These are phyloP conservation scores for Cheumatopsyche charites DNA, from an alignment of 1,140 invertebrate genomes.

Conservation along the genomic window DNA sequence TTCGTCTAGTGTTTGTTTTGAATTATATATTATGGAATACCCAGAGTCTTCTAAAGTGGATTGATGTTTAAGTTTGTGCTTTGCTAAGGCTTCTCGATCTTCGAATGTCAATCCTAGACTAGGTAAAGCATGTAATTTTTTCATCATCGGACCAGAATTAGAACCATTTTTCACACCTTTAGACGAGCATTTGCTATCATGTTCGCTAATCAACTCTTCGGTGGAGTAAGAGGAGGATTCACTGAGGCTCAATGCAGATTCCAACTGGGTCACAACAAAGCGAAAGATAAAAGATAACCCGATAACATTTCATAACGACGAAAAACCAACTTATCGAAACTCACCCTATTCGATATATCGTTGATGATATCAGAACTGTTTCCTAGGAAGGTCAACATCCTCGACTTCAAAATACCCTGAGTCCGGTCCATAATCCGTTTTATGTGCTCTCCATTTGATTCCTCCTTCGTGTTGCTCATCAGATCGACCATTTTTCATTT, in stretches of 20 bases:
- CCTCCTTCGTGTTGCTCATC: constrained; percentile 41
- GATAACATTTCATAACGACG: neutral
- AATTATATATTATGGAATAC: constrained; percentile 35
- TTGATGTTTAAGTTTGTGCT: constrained; percentile 57
- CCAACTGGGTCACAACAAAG: constrained; percentile 44
- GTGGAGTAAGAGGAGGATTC: constrained; percentile 44
- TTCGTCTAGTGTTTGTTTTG: no score
- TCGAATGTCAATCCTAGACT: constrained; percentile 55
- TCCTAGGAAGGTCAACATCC: constrained; percentile 57
- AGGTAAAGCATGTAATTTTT: constrained; percentile 46
- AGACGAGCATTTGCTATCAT: constrained; percentile 17
- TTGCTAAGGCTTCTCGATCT: constrained; percentile 58
- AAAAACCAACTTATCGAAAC: constrained; percentile 1
- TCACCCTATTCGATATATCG: constrained; percentile 58
- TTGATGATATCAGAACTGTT: constrained; percentile 58
- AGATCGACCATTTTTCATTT: constrained; percentile 44
- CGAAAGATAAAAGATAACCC: neutral
- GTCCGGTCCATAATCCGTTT: constrained; percentile 57
- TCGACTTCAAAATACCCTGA: constrained; percentile 56
- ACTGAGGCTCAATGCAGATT: constrained; percentile 47
- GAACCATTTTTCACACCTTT: neutral
- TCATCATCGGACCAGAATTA: neutral
- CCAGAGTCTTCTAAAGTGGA: constrained; percentile 57
- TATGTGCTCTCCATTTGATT: constrained; percentile 49
- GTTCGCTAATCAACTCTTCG: constrained; percentile 38